These are phyloP conservation scores for Pseudopipra pipra DNA, from an alignment of 2,113 vertebrate species.

Conservation along the genomic window DNA sequence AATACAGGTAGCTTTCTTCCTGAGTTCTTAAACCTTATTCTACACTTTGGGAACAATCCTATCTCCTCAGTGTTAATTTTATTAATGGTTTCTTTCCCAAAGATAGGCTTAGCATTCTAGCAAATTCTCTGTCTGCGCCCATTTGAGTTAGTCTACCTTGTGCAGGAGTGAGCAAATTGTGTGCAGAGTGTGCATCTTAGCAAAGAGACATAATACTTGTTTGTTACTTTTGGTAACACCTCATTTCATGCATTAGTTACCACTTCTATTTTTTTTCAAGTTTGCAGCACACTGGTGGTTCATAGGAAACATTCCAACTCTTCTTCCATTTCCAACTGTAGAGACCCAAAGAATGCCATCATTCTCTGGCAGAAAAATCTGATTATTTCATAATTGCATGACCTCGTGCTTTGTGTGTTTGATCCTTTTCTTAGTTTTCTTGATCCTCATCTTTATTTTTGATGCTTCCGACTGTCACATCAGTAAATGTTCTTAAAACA, in stretches of 20 bases:
- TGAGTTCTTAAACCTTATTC: not conserved
- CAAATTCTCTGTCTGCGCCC: not conserved
- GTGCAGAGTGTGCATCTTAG: not conserved
- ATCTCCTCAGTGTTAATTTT: not conserved
- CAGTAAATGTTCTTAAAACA: not conserved
- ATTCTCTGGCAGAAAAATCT: not conserved
- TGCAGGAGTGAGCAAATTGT: not conserved
- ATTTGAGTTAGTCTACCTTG: not conserved
- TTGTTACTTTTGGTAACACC: not conserved
- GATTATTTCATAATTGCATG: not conserved
- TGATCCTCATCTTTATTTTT: conserved; percentile 7
- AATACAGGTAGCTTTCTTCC: not conserved
- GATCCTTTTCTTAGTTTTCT: not conserved
- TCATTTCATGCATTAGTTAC: not conserved
- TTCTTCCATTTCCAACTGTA: not conserved
- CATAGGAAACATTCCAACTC: not conserved
- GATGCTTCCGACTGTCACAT: not conserved
- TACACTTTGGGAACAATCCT: not conserved
- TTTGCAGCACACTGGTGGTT: not conserved
- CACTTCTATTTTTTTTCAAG: not conserved
- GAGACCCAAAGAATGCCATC: not conserved
- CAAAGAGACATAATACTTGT: not conserved
- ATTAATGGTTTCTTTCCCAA: not conserved
- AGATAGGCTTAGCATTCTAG: not conserved
- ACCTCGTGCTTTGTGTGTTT: not conserved